Evolutionary conservation across 2,888 invertebrate species (phyloP), one percentile per base, ranked within the genome.

Genomic region (Phasia obesa): DNA sequence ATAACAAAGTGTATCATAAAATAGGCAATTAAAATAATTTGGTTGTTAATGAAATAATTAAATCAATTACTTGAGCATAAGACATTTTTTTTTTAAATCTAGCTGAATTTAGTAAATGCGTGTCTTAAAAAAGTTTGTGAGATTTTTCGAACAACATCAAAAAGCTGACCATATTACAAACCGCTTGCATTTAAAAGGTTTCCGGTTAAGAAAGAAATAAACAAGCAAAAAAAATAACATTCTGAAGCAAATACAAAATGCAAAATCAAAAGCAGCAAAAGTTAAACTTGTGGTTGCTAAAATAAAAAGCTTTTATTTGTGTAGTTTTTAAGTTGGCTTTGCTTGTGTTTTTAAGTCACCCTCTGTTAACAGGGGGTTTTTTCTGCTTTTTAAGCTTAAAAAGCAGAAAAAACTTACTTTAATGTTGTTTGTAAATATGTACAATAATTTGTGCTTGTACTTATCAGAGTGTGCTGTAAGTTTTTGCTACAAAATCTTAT

Each of bases 141-240:
- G 11, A 1, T 35, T 11, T 35, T 5, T 35, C 11, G 9, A 31
- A 11, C 11, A 35, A 35, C 9, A 6, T 5, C 1, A 1, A 31
- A 35, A 35, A 35, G 9, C 9, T 31, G 31, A 31, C 31, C 35
- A 3, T 35, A 11, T 35, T 15, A 42, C 4, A 0, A 55, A 60
- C 70, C 85, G 86, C 85, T 65, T 79, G 76, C 51, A 55, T 78
- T 73, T 78, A 47, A 83, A 78, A 81, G 79, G 70, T 81, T 83
- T 81, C 53, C 84, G 80, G 75, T 77, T 75, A 59, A 74, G 21
- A 64, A 27, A 75, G 13, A 74, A 53, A 71, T n/a, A 25, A 4
- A 15, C 17, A 21, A 2, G 31, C 17, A 59, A 74, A 44, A 49
- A 15, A 71, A 49, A 44, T 21, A 21, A 53, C 76, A 70, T 44